Evolutionary conservation across 2,888 invertebrate species (phyloP).

Genomic region (Nymphalis urticae): DNA sequence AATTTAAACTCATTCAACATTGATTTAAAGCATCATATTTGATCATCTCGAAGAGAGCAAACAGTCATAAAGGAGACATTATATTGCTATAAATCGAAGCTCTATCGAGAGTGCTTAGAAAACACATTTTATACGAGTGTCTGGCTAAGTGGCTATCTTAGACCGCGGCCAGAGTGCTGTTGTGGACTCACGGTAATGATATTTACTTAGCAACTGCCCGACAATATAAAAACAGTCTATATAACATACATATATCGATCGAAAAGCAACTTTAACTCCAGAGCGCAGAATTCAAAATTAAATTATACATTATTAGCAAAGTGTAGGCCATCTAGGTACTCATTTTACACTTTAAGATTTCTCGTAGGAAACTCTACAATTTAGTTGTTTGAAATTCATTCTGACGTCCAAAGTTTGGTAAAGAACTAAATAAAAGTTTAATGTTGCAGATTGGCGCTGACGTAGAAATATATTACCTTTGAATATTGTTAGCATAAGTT

Average conservation of each 20-base stretch:
- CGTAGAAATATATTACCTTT: slow-evolving; percentile 34
- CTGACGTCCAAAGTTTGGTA: slow-evolving; percentile 58
- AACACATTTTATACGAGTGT: slow-evolving; percentile 45
- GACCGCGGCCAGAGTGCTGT: slow-evolving; percentile 57
- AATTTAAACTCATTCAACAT: slow-evolving; percentile 5
- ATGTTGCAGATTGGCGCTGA: slow-evolving; percentile 52
- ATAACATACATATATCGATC: slow-evolving; percentile 18
- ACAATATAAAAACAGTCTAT: slow-evolving; percentile 45
- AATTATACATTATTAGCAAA: slow-evolving; percentile 34
- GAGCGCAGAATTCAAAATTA: slow-evolving; percentile 32
- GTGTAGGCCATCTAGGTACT: slow-evolving; percentile 30
- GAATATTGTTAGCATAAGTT: slow-evolving; percentile 34
- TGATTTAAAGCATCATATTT: not conserved
- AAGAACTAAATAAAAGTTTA: slow-evolving; percentile 57
- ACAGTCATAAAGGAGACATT: slow-evolving; percentile 10
- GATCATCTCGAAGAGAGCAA: not conserved
- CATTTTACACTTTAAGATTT: slow-evolving; percentile 52
- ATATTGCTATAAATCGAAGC: slow-evolving; percentile 33
- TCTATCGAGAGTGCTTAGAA: slow-evolving; percentile 35
- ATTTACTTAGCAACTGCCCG: slow-evolving; percentile 58
- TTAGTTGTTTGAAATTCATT: slow-evolving; percentile 71
- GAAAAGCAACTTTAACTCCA: slow-evolving; percentile 20
- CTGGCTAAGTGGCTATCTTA: slow-evolving; percentile 64
- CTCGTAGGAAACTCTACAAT: slow-evolving; percentile 63
- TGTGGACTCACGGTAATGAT: slow-evolving; percentile 72